Conservation (phyloP, 2,113 vertebrate species). For the Cygnus atratus region DNA sequence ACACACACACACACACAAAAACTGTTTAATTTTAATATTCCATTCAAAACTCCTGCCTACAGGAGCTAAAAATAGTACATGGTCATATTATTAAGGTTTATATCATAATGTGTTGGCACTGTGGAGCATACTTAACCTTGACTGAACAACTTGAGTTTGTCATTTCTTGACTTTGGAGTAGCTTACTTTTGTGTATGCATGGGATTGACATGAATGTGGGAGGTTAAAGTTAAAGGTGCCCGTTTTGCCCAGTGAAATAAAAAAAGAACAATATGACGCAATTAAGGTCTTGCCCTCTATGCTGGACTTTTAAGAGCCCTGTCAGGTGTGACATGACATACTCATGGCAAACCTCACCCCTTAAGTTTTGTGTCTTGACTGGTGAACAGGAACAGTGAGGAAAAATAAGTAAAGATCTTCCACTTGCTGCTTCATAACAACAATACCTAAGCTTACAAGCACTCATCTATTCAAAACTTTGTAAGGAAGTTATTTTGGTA, state of each 20-base stretch:
- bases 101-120: background rate
- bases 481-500: background rate
- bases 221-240: background rate
- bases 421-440: background rate
- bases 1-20: fast-evolving
- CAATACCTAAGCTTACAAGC: background rate
- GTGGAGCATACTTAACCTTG: background rate
- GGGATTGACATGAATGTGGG: background rate
- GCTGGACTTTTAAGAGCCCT: background rate
- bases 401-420: background rate
- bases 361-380: background rate
- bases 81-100: background rate
- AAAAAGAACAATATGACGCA: background rate
- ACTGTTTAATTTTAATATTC: background rate
- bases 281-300: background rate
- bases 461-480: background rate
- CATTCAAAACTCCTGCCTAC: background rate
- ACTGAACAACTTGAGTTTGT: background rate
- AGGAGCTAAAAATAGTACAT: background rate
- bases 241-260: background rate
- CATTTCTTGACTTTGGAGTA: background rate
- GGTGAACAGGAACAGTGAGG: background rate
- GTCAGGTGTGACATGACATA: background rate
- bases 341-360: background rate
- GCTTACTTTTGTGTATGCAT: background rate